A percentile compares a stretch with the other conserved stretches of the same genome.
Conservation (phyloP, 2,113 vertebrate species). For the Motacilla tschutschensis region DNA sequence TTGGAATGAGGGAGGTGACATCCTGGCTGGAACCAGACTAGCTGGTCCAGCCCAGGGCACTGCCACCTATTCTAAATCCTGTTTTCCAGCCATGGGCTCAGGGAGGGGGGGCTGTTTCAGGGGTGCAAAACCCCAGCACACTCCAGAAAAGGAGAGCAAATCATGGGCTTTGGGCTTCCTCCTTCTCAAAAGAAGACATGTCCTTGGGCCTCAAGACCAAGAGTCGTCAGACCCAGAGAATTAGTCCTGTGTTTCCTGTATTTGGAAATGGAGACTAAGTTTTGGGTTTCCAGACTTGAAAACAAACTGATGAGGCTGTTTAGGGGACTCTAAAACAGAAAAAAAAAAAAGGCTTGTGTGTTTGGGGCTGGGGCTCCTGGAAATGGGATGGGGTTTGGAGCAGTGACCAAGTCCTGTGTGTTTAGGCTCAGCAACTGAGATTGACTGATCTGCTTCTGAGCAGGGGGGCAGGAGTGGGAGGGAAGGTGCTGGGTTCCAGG, state of each 20-base stretch:
- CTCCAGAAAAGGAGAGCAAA: background rate
- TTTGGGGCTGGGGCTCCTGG: background rate
- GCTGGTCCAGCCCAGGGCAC: background rate
- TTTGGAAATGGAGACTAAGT: background rate
- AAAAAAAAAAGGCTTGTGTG: background rate
- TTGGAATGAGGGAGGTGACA: background rate
- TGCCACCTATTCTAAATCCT: background rate
- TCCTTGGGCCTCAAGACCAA: background rate
- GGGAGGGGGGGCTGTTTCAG: accelerated
- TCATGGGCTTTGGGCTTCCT: background rate
- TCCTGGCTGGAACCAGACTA: background rate
- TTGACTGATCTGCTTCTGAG: background rate
- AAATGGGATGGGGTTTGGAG: background rate
- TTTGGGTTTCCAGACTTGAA: background rate
- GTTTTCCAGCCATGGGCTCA: background rate
- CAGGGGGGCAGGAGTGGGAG: background rate
- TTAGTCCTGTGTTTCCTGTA: background rate
- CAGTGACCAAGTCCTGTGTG: background rate
- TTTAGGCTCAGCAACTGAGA: background rate
- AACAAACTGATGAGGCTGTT: background rate
- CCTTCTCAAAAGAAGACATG: background rate
- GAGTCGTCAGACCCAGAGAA: background rate
- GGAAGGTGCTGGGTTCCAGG: background rate
- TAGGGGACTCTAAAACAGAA: background rate
- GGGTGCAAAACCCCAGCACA: background rate